Percentiles rank a stretch among this genome's conserved stretches.
These are phyloP conservation scores for Nyctibius grandis DNA, from an alignment of 2,797 vertebrate genomes.

Conservation along the genomic window DNA sequence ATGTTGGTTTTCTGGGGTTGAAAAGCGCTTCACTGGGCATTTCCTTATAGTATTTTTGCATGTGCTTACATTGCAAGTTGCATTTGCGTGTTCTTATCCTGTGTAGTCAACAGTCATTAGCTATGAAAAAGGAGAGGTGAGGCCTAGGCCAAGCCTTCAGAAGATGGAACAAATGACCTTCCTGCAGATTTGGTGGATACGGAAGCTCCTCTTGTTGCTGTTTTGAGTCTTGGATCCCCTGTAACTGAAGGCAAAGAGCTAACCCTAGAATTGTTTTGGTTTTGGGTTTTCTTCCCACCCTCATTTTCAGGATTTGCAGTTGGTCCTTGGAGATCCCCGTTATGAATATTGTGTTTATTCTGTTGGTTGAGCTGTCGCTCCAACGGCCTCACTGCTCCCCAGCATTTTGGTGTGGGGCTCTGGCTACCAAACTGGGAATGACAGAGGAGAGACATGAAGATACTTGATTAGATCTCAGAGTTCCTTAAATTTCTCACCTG, in stretches of 20 bases:
- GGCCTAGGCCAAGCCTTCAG: not conserved
- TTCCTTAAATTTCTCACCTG: not conserved
- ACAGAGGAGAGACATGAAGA: not conserved
- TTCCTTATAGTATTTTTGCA: not conserved
- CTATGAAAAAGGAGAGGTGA: not conserved
- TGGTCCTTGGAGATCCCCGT: not conserved
- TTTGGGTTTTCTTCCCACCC: not conserved
- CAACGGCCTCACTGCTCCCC: not conserved
- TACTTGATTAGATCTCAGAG: not conserved
- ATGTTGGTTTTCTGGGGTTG: not conserved
- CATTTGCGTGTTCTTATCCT: not conserved
- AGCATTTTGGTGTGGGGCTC: not conserved
- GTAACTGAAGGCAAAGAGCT: not conserved
- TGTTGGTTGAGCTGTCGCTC: not conserved
- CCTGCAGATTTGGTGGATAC: not conserved
- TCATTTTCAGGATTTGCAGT: not conserved
- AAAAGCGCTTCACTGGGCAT: not conserved
- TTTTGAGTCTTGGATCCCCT: not conserved
- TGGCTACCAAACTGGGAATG: not conserved
- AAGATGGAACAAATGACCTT: not conserved
- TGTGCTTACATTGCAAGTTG: not conserved
- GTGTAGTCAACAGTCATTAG: not conserved
- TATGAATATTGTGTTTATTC: not conserved
- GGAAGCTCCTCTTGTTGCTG: not conserved
- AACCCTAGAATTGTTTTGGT: not conserved